phyloP scores from a whole-genome alignment of 2,797 vertebrate species.

The Cyclopterus lumpus region DNA sequence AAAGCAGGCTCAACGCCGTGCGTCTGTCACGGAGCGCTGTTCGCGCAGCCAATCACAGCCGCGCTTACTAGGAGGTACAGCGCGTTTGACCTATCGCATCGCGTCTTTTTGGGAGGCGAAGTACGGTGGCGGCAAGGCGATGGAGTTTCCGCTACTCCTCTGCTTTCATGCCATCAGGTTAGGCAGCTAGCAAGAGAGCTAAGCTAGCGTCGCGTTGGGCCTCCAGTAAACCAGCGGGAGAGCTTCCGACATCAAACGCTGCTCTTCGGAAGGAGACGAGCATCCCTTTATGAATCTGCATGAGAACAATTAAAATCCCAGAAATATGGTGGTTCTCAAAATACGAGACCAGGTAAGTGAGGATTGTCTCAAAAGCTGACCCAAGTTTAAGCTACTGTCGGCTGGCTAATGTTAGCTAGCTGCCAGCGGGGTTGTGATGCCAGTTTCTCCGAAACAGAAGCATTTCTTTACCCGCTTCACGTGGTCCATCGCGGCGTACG shows the following conservation, averaged over 20 bases:
- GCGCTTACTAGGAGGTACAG: slow-evolving; percentile 22
- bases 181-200: slow-evolving; percentile 76
- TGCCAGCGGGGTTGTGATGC: slow-evolving; percentile 54
- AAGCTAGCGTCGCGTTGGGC: slow-evolving; percentile 76
- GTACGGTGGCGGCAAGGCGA: slow-evolving; percentile 81
- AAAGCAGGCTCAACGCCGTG: slow-evolving; percentile 31
- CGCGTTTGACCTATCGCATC: slow-evolving; percentile 50
- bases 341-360: slow-evolving; percentile 84
- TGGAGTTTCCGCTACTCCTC: slow-evolving; percentile 80
- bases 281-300: slow-evolving; percentile 73
- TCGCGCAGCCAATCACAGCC: slow-evolving; percentile 51
- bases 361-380: slow-evolving; percentile 30
- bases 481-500: background rate
- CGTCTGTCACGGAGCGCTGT: slow-evolving; percentile 35
- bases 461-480: slow-evolving; percentile 35
- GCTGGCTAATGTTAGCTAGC: slow-evolving; percentile 58
- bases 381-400: slow-evolving; percentile 53
- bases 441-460: slow-evolving; percentile 46
- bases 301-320: slow-evolving; percentile 72
- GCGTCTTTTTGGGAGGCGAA: slow-evolving; percentile 43
- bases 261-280: slow-evolving; percentile 52
- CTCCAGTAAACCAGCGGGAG: slow-evolving; percentile 63
- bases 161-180: slow-evolving; percentile 75
- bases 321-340: slow-evolving; percentile 87
- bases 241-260: slow-evolving; percentile 47